phyloP scores from a whole-genome alignment of 2,797 vertebrate genomes.

The Xenopus petersii region DNA sequence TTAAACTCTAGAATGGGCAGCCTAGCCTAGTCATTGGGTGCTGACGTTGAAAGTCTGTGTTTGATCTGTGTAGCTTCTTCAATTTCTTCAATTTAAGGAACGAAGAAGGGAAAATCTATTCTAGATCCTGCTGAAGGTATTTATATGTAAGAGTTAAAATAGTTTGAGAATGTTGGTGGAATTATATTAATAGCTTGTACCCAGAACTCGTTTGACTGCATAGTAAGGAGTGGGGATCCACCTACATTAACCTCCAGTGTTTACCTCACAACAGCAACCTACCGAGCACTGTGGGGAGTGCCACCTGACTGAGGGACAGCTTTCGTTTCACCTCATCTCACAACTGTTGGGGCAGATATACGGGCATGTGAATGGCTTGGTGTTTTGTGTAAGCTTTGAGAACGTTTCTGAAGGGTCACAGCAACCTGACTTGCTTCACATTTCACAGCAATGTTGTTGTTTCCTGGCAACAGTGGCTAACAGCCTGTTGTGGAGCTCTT shows the following conservation, averaged over 20 bases:
- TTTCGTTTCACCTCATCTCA: background rate
- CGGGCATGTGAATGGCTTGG: background rate
- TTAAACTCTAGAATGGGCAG: too few relatives aligned
- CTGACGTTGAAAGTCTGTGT: too few relatives aligned
- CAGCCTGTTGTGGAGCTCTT: constrained; percentile 55
- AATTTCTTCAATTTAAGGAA: too few relatives aligned
- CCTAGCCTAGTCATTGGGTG: too few relatives aligned
- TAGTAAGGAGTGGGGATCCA: background rate
- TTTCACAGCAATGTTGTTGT: constrained; percentile 60
- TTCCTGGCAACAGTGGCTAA: constrained; percentile 68
- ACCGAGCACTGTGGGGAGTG: background rate
- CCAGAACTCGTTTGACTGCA: constrained; percentile 6
- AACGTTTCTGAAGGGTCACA: constrained; percentile 52
- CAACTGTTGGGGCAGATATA: background rate
- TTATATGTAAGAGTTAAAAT: background rate
- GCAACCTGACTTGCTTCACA: constrained; percentile 53
- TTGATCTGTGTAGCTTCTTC: too few relatives aligned
- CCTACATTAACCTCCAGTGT: constrained; percentile 1
- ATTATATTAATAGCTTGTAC: background rate
- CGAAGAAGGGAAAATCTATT: too few relatives aligned
- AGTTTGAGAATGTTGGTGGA: background rate
- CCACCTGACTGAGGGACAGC: background rate
- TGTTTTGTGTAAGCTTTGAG: constrained; percentile 24
- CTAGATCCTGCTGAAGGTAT: background rate
- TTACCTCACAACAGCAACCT: background rate